phyloP scores from a whole-genome alignment of 2,888 invertebrate species.

The Allygus modestus region DNA sequence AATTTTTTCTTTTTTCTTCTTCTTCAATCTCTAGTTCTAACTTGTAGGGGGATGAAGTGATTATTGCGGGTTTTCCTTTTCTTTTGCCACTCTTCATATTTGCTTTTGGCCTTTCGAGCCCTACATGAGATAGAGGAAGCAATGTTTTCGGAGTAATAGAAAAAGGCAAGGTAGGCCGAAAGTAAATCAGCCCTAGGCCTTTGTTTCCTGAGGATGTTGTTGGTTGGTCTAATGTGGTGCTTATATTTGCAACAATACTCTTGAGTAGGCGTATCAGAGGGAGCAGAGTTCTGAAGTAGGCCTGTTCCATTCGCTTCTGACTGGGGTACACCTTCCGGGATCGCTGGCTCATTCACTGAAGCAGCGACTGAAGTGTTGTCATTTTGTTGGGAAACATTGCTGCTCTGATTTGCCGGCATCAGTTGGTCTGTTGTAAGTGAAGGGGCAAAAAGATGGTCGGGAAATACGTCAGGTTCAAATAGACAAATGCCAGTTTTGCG shows the following conservation, averaged over 20 bases:
- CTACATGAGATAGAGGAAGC: conserved; percentile 52
- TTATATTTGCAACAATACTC: neutral
- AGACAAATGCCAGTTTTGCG: conserved; percentile 22
- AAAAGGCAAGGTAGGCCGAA: conserved; percentile 46
- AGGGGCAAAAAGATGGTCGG: conserved; percentile 28
- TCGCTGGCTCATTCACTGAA: conserved; percentile 45
- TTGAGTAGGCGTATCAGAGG: too few relatives aligned
- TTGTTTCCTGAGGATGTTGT: conserved; percentile 50
- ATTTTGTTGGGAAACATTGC: conserved; percentile 40
- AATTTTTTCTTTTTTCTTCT: conserved; percentile 36
- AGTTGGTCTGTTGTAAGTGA: conserved; percentile 41
- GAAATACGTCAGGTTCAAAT: conserved; percentile 32
- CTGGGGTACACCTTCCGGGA: conserved; percentile 26
- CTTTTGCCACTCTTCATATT: conserved; percentile 54
- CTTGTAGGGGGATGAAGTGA: conserved; percentile 58
- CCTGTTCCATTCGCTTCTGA: conserved; percentile 36
- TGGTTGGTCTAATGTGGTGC: conserved; percentile 39
- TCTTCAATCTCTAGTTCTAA: conserved; percentile 55
- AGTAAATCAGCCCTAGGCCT: conserved; percentile 42
- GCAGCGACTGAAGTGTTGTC: conserved; percentile 12
- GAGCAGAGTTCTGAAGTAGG: conserved; percentile 53
- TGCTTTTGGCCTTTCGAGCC: conserved; percentile 30
- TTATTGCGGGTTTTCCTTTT: conserved; percentile 52
- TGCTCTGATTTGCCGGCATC: conserved; percentile 43
- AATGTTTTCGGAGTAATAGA: conserved; percentile 47